Conservation (phyloP, 2,113 vertebrate species). For the Zosterops lateralis region DNA sequence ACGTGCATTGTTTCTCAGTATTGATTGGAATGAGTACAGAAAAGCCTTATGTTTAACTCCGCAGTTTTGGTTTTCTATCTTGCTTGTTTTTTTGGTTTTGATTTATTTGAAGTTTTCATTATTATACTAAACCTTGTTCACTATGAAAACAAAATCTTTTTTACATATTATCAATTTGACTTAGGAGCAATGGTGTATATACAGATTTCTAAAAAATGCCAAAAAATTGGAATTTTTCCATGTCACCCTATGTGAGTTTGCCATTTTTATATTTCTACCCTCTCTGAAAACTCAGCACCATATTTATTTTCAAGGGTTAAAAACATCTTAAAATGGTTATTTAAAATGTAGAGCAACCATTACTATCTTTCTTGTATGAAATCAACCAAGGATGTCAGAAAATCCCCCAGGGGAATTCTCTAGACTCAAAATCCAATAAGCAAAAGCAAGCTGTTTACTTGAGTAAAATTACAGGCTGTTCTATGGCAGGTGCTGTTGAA, state of each 20-base stretch:
- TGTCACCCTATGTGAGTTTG: not conserved
- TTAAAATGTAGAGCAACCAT: not conserved
- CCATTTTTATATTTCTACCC: not conserved
- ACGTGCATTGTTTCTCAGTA: rapidly evolving
- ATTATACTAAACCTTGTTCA: not conserved
- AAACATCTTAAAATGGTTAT: not conserved
- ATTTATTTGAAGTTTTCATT: not conserved
- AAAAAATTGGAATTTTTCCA: not conserved
- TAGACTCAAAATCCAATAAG: not conserved
- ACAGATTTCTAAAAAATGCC: not conserved
- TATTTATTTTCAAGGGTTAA: not conserved
- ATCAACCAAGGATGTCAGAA: not conserved
- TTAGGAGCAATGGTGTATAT: not conserved
- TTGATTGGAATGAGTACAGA: not conserved
- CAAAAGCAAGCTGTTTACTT: not conserved
- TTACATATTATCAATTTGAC: not conserved
- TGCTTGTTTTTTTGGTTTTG: not conserved
- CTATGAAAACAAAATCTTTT: not conserved
- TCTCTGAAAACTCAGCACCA: not conserved
- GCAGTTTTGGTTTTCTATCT: not conserved
- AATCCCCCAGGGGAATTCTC: not conserved
- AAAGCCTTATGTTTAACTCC: not conserved
- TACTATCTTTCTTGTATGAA: not conserved
- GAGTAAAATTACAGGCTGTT: not conserved
- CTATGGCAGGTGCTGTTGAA: not conserved